Percentiles rank a stretch among this genome's conserved stretches.
Conservation (phyloP, 2,888 invertebrate species). For the Enoplolaimus lenunculus region DNA sequence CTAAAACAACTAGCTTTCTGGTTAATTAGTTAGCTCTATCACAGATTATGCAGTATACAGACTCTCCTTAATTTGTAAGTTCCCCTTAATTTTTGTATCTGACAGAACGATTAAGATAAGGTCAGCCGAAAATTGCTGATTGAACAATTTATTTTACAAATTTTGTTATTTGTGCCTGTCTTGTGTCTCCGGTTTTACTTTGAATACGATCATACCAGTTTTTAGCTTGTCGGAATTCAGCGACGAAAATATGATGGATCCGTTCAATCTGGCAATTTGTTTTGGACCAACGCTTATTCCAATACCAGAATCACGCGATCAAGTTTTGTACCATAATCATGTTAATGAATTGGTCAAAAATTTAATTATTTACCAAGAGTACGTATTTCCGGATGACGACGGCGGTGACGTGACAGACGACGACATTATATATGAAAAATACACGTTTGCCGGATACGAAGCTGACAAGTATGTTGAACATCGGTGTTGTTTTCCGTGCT, state of each 20-base stretch:
- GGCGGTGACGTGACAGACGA: constrained; percentile 20
- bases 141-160: no score
- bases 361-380: constrained; percentile 71
- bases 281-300: constrained; percentile 90
- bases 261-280: constrained; percentile 91
- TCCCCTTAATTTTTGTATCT: no score
- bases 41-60: no score
- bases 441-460: constrained; percentile 31
- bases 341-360: constrained; percentile 90
- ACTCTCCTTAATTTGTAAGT: no score
- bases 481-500: no score
- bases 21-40: no score
- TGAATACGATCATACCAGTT: no score
- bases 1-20: no score
- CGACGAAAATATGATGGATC: constrained; percentile 96
- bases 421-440: constrained; percentile 60
- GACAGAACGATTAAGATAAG: no score
- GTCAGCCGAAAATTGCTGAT: no score
- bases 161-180: no score
- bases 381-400: constrained; percentile 58
- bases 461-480: constrained; percentile 4
- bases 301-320: constrained; percentile 82
- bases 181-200: no score
- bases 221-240: constrained; percentile 70
- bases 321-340: constrained; percentile 68